These are phyloP conservation scores for Laticauda laticaudata DNA, from an alignment of 2,113 vertebrate species.

Conservation along the genomic window DNA sequence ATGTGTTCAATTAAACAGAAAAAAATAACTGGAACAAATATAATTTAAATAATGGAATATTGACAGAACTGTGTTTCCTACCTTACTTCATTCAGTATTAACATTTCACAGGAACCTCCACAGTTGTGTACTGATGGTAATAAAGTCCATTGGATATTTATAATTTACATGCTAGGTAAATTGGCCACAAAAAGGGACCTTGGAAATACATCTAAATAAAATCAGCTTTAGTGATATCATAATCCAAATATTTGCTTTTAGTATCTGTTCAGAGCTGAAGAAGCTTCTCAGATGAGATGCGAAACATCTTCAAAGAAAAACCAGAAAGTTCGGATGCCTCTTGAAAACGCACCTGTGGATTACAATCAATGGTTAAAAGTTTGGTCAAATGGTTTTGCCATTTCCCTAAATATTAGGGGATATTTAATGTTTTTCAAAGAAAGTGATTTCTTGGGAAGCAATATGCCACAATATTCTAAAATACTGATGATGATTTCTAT, in stretches of 20 bases:
- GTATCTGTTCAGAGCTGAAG: no score
- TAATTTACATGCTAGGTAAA: neutral
- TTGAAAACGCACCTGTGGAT: neutral
- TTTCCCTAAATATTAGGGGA: neutral
- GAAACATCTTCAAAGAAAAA: no score
- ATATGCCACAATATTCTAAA: neutral
- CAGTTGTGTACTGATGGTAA: neutral
- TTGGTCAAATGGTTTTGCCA: neutral
- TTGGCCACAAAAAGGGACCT: neutral
- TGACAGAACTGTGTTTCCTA: neutral
- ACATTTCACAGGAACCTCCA: neutral
- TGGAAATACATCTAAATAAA: neutral
- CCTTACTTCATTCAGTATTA: neutral
- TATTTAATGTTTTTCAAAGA: neutral
- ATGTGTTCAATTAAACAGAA: neutral
- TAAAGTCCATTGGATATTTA: neutral
- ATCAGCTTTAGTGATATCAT: neutral
- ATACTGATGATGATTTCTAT: neutral
- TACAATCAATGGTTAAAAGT: neutral
- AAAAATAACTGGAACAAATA: neutral
- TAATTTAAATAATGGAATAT: neutral
- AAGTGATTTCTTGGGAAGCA: neutral
- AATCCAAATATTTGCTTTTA: no score
- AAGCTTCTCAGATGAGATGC: no score
- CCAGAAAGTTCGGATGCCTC: no score